Conservation (phyloP, 2,888 invertebrate genomes). For the Megamerina dolium region DNA sequence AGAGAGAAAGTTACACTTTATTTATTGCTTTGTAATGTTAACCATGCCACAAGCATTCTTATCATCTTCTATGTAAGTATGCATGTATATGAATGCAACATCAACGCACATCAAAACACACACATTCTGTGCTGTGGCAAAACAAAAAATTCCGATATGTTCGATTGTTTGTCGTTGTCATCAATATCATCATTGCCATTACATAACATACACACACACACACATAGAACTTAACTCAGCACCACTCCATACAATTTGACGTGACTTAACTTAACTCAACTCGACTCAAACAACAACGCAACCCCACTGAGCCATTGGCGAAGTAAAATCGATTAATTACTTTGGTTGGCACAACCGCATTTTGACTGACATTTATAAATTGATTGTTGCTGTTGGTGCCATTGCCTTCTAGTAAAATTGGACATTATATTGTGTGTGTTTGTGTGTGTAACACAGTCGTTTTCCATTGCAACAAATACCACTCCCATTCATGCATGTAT, state of each 20-base stretch:
- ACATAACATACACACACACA: too few species aligned
- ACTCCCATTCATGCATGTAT: neutral
- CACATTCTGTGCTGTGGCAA: too few species aligned
- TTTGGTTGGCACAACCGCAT: slow-evolving; percentile 30
- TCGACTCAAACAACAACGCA: too few species aligned
- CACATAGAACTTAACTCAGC: too few species aligned
- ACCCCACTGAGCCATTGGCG: too few species aligned
- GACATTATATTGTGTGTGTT: slow-evolving; percentile 10
- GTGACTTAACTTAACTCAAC: neutral
- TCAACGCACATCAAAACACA: too few species aligned
- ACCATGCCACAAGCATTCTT: neutral
- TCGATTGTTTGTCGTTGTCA: too few species aligned
- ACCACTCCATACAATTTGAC: neutral
- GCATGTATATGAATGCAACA: too few species aligned
- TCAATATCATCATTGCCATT: too few species aligned
- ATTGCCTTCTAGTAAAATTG: slow-evolving; percentile 14
- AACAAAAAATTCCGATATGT: too few species aligned
- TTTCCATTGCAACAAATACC: neutral
- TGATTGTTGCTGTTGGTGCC: slow-evolving; percentile 26
- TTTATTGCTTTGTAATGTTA: slow-evolving; percentile 7
- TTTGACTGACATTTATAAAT: slow-evolving; percentile 38
- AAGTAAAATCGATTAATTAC: slow-evolving; percentile 35
- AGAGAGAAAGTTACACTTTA: slow-evolving; percentile 2
- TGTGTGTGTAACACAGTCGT: slow-evolving; percentile 27
- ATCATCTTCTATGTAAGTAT: too few species aligned